Evolutionary conservation across 2,888 invertebrate genomes (phyloP).

Genomic region (Leptura quadrifasciata): DNA sequence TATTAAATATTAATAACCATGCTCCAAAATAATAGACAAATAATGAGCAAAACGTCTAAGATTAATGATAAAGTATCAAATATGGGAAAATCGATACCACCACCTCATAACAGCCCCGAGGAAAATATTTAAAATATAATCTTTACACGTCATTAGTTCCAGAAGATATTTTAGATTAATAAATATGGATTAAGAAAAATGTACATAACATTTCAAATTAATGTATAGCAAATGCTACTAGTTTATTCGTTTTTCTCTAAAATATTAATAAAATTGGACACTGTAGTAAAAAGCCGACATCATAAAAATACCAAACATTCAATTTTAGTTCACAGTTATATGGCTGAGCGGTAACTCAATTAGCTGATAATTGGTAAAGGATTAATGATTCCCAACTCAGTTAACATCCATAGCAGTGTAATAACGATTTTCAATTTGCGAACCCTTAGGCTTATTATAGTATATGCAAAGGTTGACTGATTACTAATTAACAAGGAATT

Average conservation of each 20-base stretch:
- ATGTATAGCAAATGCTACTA: neutral
- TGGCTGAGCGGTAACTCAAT: conserved; percentile 24
- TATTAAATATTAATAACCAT: conserved; percentile 1
- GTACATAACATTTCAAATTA: neutral
- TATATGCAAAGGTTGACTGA: conserved; percentile 10
- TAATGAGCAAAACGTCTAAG: conserved; percentile 30
- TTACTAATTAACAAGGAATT: conserved; percentile 9
- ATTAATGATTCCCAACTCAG: conserved; percentile 31
- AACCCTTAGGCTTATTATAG: conserved; percentile 18
- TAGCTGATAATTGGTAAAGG: conserved; percentile 36
- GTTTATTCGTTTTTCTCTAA: neutral
- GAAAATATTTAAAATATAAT: neutral
- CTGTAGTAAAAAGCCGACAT: neutral
- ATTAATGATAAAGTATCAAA: conserved; percentile 12
- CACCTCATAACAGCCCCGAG: neutral
- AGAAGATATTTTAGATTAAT: too few relatives aligned
- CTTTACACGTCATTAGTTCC: neutral
- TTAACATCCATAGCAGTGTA: conserved; percentile 29
- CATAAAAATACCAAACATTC: conserved; percentile 1
- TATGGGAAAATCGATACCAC: conserved; percentile 8
- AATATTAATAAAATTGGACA: neutral
- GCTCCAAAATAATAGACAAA: conserved; percentile 15
- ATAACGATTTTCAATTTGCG: conserved; percentile 38
- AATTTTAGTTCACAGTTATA: neutral
- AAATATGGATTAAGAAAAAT: too few relatives aligned